A percentile compares a stretch with the other conserved stretches of the same genome.
Evolutionary conservation across 1,140 invertebrate genomes (phyloP).

Genomic region (Panulirus ornatus): DNA sequence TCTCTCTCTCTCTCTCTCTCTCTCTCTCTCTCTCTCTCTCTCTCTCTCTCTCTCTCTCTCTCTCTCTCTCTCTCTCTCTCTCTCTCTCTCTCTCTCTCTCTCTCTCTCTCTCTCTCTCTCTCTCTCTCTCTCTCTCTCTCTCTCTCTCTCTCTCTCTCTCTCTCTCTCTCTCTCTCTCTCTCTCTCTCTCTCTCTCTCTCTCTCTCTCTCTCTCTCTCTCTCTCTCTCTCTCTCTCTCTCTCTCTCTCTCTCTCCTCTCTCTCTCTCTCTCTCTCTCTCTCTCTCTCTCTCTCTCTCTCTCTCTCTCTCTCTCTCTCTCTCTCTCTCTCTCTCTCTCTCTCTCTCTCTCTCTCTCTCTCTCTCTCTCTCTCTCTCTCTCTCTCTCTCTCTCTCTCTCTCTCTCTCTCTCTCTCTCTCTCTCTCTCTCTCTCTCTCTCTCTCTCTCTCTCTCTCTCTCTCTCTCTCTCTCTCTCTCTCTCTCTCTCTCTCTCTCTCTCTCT

Average conservation of each 20-base stretch:
- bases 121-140: not conserved
- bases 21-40: not conserved
- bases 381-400: not conserved
- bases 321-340: not conserved
- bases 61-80: not conserved
- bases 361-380: too few species aligned
- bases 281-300: not conserved
- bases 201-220: not conserved
- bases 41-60: not conserved
- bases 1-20: not conserved
- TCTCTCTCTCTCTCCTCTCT: not conserved
- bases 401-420: not conserved
- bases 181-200: not conserved
- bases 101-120: too few species aligned
- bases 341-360: not conserved
- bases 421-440: not conserved
- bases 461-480: not conserved
- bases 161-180: not conserved
- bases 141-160: not conserved
- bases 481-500: not conserved
- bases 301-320: too few species aligned
- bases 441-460: not conserved
- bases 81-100: not conserved
- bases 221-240: not conserved
- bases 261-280: not conserved